Evolutionary conservation across 2,113 vertebrate genomes (phyloP).

Genomic region (Poeciliopsis retropinna): DNA sequence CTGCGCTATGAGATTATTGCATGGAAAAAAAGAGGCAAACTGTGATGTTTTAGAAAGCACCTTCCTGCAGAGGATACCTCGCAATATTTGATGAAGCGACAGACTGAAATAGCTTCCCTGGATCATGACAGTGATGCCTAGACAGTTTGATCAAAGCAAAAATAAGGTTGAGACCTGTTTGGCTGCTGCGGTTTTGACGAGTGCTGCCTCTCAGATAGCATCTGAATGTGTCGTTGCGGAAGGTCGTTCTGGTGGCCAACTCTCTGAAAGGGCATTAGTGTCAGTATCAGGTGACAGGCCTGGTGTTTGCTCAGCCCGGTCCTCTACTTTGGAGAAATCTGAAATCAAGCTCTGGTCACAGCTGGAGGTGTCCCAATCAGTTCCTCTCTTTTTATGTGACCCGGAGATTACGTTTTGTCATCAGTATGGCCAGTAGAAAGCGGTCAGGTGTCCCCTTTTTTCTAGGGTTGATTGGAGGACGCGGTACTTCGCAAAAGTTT

Average conservation of each 20-base stretch:
- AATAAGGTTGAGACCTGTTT: conserved; percentile 62
- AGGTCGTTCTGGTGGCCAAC: conserved; percentile 68
- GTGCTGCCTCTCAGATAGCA: conserved; percentile 63
- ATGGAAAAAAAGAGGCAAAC: background rate
- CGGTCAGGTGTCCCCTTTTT: background rate
- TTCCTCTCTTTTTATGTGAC: background rate
- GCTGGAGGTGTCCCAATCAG: conserved; percentile 15
- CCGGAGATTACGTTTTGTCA: conserved; percentile 1
- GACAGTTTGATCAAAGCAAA: conserved; percentile 66
- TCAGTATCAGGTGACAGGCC: conserved; percentile 61
- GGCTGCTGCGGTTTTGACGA: conserved; percentile 67
- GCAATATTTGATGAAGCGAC: conserved; percentile 15
- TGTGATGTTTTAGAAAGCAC: background rate
- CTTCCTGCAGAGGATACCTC: background rate
- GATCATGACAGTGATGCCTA: conserved; percentile 53
- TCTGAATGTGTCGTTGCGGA: conserved; percentile 60
- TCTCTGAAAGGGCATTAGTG: conserved; percentile 62
- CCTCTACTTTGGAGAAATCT: conserved; percentile 29
- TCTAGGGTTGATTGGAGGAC: background rate
- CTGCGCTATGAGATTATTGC: background rate
- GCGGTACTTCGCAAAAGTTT: too few relatives aligned
- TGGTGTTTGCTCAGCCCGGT: conserved; percentile 31
- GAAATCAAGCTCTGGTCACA: conserved; percentile 30
- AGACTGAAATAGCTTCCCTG: conserved; percentile 52
- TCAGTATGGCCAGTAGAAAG: background rate